Percentiles rank a stretch among this genome's conserved stretches.
Conservation (phyloP, 2,113 vertebrate species). For the Castor canadensis region DNA sequence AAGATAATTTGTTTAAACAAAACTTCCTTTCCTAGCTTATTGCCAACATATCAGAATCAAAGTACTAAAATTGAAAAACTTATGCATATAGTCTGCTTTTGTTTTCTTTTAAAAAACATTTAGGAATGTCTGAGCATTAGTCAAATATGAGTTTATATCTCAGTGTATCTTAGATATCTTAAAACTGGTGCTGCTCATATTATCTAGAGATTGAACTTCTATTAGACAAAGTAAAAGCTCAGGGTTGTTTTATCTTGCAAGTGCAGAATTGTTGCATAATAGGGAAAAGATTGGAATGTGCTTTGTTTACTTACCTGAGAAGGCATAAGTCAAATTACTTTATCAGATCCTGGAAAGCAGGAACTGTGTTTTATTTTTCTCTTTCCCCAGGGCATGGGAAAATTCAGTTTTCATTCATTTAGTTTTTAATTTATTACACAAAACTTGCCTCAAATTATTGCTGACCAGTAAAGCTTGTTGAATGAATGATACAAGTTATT, state of each 20-base stretch:
- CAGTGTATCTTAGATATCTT: background rate
- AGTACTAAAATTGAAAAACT: constrained; percentile 1
- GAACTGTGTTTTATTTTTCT: background rate
- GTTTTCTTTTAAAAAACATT: constrained; percentile 1
- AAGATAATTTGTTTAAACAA: background rate
- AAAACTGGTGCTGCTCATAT: background rate
- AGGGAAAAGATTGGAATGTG: background rate
- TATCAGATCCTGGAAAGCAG: background rate
- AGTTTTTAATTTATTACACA: background rate
- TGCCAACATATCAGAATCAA: background rate
- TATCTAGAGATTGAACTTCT: background rate
- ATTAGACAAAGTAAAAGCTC: background rate
- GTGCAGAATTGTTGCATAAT: background rate
- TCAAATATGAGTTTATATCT: background rate
- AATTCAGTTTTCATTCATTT: constrained; percentile 13
- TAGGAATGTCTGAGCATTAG: background rate
- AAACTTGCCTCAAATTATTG: background rate
- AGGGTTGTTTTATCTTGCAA: background rate
- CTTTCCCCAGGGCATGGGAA: background rate
- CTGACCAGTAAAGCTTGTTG: background rate
- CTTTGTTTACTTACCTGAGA: background rate
- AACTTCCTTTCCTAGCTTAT: background rate
- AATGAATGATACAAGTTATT: background rate
- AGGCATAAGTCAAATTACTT: background rate
- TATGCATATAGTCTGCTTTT: background rate